A percentile compares a stretch with the other conserved stretches of the same genome.
Conservation (phyloP, 2,797 vertebrate species). For the Betta splendens region DNA sequence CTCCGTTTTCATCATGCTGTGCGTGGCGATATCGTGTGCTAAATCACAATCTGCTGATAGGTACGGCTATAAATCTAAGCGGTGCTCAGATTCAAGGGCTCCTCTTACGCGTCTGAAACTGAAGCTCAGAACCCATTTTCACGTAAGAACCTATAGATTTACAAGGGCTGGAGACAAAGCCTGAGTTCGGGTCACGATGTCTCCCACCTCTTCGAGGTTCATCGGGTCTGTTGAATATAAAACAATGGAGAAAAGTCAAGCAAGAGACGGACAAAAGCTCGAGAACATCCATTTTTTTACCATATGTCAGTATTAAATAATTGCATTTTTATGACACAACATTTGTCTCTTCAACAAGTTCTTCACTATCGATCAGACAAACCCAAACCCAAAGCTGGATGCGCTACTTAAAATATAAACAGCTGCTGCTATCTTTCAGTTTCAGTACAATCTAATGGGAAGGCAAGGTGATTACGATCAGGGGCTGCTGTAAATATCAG, state of each 20-base stretch:
- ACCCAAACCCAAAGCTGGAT: constrained; percentile 37
- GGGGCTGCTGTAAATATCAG: constrained; percentile 85
- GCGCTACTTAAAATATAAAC: constrained; percentile 56
- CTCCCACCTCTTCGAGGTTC: constrained; percentile 60
- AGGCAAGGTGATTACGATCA: constrained; percentile 75
- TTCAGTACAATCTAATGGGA: constrained; percentile 72
- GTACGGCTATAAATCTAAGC: constrained; percentile 47
- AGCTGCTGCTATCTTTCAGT: constrained; percentile 77
- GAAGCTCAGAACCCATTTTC: constrained; percentile 25
- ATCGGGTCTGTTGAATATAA: constrained; percentile 54
- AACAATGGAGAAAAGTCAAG: constrained; percentile 47
- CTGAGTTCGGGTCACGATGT: constrained; percentile 49
- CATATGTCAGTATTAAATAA: constrained; percentile 33
- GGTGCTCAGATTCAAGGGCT: constrained; percentile 22
- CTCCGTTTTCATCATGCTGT: constrained; percentile 58
- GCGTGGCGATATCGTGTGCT: constrained; percentile 22
- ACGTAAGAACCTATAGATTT: constrained; percentile 23
- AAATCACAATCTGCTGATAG: constrained; percentile 46
- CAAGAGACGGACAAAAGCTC: constrained; percentile 7
- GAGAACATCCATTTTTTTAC: too few species aligned
- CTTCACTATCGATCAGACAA: constrained; percentile 44
- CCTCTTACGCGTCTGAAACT: constrained; percentile 41
- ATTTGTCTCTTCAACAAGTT: too few species aligned
- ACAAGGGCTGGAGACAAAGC: constrained; percentile 24
- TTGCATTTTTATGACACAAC: constrained; percentile 15